phyloP scores from a whole-genome alignment of 2,888 invertebrate genomes.

The Eristalinus aeneus region DNA sequence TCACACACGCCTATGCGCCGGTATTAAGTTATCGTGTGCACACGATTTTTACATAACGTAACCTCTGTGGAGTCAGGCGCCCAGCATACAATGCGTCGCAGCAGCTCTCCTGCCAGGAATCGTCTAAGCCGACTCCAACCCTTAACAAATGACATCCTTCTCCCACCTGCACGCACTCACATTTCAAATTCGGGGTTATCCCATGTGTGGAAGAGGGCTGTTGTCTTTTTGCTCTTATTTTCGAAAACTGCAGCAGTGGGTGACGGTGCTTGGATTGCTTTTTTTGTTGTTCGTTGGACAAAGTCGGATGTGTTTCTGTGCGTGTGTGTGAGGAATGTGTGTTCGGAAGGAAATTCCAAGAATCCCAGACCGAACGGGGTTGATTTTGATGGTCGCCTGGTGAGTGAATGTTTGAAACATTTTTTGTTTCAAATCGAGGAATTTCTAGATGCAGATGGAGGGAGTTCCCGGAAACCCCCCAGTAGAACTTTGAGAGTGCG shows the following conservation, averaged over 20 bases:
- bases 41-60: conserved; percentile 34
- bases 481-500: neutral
- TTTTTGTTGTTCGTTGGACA: neutral
- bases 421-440: conserved; percentile 13
- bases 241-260: neutral
- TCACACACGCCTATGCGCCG: neutral
- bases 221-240: neutral
- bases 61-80: conserved; percentile 3
- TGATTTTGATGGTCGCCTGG: conserved; percentile 26
- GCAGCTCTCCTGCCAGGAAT: neutral
- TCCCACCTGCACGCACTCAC: neutral
- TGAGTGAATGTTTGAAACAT: conserved; percentile 30
- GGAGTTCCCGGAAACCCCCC: neutral
- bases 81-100: neutral
- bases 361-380: neutral
- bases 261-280: neutral
- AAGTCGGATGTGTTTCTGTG: neutral
- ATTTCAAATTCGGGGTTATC: neutral
- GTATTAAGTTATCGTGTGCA: neutral
- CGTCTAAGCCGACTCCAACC: neutral
- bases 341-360: neutral
- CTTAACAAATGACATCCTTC: neutral
- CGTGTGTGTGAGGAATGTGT: neutral
- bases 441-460: neutral
- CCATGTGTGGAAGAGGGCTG: neutral